Base-by-base conservation (phyloP, 2,888 invertebrate species). In the Copidosoma aretas region DNA sequence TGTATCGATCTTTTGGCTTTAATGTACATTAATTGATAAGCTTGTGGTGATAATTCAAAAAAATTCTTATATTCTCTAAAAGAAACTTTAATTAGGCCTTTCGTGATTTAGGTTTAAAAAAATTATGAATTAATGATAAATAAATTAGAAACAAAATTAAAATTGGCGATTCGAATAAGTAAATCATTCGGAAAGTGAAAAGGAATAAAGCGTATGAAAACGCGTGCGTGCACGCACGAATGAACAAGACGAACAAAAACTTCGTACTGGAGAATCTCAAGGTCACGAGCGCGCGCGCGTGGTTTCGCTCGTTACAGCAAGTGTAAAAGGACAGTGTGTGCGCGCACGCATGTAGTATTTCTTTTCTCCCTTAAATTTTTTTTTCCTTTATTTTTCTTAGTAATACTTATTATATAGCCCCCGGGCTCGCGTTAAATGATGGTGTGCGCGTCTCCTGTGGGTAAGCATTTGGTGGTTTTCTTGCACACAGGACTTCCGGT, bases 381-480 rank as follows among this genome's bases (percentile, higher is more conserved):
- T 25, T 56, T 61, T 56, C 24, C 46, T 41, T 56, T 49, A 54
- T 19, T 59, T 53, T 52, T 58, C 57, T n/a, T n/a, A n/a, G 19
- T 41, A 54, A 24, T 58, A 41, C 19, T 12, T 43, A 52, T n/a
- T 57, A 14, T 53, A 66, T 58, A 64, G 46, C 12, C 41, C 24
- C n/a, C 59, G 57, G 24, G 57, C 60, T 56, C 24, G 64, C 32
- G 32, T 32, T 32, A 3, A 32, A 32, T 32, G 32, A 32, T 32
- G 56, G 67, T 60, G 32, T 54, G 32, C 32, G 32, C 32, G 32
- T 32, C 32, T 32, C 32, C 51, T 46, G 60, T 43, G 52, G 21
- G 32, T 56, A 68, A 69, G 62, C 54, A 62, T 64, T 71, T 64
- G 59, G 61, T 22, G 62, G 71, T 71, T 71, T 64, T 65, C 66